A percentile compares a stretch with the other conserved stretches of the same genome.
phyloP scores from a whole-genome alignment of 2,888 invertebrate species.

The Amaurobius ferox region DNA sequence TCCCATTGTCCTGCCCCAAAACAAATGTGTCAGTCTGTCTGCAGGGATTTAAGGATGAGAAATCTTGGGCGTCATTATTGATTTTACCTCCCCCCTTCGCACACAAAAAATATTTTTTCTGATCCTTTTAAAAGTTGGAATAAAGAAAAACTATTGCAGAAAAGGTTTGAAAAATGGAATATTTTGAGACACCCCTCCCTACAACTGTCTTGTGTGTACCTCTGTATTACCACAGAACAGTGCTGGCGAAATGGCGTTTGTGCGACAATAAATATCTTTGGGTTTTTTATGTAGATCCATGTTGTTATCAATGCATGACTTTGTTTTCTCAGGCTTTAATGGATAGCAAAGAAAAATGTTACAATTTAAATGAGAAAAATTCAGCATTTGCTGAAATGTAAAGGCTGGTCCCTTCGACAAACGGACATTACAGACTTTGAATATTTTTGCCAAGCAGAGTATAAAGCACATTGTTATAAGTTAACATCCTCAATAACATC shows the following conservation, averaged over 20 bases:
- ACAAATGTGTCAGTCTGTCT: conserved; percentile 65
- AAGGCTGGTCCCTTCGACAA: neutral
- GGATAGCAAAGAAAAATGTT: neutral
- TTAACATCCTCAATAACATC: neutral
- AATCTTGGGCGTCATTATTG: conserved; percentile 63
- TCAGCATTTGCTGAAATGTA: neutral
- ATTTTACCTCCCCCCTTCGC: conserved; percentile 26
- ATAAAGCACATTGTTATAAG: neutral
- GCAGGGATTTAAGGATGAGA: conserved; percentile 43
- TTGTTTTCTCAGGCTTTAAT: neutral
- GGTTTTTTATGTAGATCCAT: conserved; percentile 21
- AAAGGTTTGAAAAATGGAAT: conserved; percentile 60
- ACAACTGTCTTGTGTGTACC: neutral
- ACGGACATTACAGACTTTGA: neutral
- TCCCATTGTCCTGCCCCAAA: conserved; percentile 43
- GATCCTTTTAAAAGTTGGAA: conserved; percentile 63
- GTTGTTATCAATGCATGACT: conserved; percentile 7
- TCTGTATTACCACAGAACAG: neutral
- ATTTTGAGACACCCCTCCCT: conserved; percentile 27
- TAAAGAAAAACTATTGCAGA: conserved; percentile 31
- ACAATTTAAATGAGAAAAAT: conserved; percentile 21
- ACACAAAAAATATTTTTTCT: conserved; percentile 34
- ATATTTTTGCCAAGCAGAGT: neutral
- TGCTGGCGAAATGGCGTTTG: neutral
- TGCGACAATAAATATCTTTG: conserved; percentile 19